A percentile compares a stretch with the other conserved stretches of the same genome.
These are phyloP conservation scores for Clarias pachynema DNA, from an alignment of 2,797 vertebrate species.

Conservation along the genomic window DNA sequence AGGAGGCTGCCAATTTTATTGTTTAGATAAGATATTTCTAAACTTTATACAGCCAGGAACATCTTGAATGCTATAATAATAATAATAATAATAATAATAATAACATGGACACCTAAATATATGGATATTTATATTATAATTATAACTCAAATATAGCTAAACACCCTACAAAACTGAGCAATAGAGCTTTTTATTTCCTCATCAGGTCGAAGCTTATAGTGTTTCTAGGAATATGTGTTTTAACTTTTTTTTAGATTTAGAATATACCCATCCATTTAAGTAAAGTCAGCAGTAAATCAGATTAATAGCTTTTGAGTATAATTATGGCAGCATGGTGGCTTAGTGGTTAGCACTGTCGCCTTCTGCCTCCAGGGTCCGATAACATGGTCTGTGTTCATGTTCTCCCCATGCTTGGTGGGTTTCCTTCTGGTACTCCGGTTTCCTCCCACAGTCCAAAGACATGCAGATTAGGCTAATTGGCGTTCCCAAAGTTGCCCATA, in stretches of 20 bases:
- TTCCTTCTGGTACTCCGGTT: too few species aligned
- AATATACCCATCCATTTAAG: not conserved
- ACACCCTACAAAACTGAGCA: not conserved
- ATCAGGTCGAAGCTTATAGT: not conserved
- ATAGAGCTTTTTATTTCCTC: not conserved
- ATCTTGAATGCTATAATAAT: not conserved
- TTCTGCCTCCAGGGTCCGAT: too few species aligned
- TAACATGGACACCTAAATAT: too few species aligned
- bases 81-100: not conserved
- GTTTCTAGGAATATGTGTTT: not conserved
- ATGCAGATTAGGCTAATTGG: too few species aligned
- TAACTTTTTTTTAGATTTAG: not conserved
- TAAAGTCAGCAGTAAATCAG: not conserved
- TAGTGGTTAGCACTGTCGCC: too few species aligned
- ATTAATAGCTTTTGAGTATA: not conserved
- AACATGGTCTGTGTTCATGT: too few species aligned
- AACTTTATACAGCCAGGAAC: not conserved
- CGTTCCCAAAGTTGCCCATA: too few species aligned
- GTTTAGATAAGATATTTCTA: not conserved
- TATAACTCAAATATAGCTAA: not conserved
- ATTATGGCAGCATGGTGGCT: too few species aligned
- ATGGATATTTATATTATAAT: not conserved
- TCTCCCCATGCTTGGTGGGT: too few species aligned
- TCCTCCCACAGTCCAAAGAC: too few species aligned
- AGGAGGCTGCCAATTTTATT: slow-evolving; percentile 30